These are phyloP conservation scores for Agriotes lineatus DNA, from an alignment of 2,888 invertebrate species.

Conservation along the genomic window DNA sequence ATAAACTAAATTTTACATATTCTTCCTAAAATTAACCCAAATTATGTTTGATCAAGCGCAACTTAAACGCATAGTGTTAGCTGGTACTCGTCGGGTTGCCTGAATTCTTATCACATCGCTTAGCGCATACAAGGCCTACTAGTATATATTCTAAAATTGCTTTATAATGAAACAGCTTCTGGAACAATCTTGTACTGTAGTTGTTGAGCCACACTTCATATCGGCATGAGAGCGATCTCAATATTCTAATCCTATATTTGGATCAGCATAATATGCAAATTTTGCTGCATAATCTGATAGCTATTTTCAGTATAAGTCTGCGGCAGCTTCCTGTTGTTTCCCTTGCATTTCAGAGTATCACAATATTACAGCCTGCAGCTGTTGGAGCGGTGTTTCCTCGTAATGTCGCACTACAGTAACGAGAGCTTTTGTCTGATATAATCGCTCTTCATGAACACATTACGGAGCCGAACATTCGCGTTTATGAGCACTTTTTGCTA, in stretches of 20 bases:
- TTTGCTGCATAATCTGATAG: conserved; percentile 7
- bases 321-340: conserved; percentile 9
- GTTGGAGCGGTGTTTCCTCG: conserved; percentile 2
- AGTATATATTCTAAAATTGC: no score
- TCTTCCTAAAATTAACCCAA: no score
- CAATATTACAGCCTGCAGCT: conserved; percentile 21
- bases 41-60: no score
- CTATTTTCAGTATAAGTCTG: conserved; percentile 9
- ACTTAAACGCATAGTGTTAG: no score
- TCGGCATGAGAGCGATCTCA: not conserved
- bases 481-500: conserved; percentile 34
- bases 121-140: no score
- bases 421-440: conserved; percentile 36
- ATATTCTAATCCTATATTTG: not conserved
- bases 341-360: conserved; percentile 14
- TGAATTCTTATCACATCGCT: no score
- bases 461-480: conserved; percentile 30
- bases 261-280: conserved; percentile 7
- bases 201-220: no score
- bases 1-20: no score
- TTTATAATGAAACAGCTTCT: no score
- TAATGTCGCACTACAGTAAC: conserved; percentile 26
- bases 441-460: conserved; percentile 38
- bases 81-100: no score
- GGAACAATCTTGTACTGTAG: no score